Evolutionary conservation across 2,888 invertebrate genomes (phyloP).

Genomic region (Mycalesis mineus): DNA sequence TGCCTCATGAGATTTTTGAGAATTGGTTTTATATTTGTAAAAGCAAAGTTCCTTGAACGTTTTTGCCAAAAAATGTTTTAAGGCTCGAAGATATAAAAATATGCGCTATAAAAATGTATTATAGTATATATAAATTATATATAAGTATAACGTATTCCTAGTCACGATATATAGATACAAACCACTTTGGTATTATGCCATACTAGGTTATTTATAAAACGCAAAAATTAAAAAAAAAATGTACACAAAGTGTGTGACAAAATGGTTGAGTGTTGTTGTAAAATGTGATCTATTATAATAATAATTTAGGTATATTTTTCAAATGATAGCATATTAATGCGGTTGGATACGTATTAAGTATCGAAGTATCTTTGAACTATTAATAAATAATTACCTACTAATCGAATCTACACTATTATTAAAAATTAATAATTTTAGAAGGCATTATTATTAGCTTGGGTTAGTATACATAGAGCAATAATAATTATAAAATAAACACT

Average conservation of each 20-base stretch:
- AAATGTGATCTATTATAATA: conserved; percentile 65
- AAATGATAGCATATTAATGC: conserved; percentile 21
- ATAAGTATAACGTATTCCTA: conserved; percentile 50
- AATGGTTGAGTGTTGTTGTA: conserved; percentile 46
- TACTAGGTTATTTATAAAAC: conserved; percentile 38
- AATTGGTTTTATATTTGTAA: conserved; percentile 28
- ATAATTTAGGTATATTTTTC: conserved; percentile 40
- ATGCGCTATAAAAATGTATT: neutral
- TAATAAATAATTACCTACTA: conserved; percentile 6
- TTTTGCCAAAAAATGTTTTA: conserved; percentile 48
- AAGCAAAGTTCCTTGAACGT: conserved; percentile 41
- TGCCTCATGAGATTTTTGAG: conserved; percentile 40
- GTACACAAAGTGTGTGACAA: conserved; percentile 39
- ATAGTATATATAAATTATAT: conserved; percentile 31
- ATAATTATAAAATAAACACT: conserved; percentile 7
- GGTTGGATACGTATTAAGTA: neutral
- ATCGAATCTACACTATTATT: conserved; percentile 14
- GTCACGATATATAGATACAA: conserved; percentile 46
- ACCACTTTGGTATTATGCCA: conserved; percentile 45
- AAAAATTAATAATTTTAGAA: conserved; percentile 25
- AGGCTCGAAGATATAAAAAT: conserved; percentile 28
- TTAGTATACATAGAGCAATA: conserved; percentile 16
- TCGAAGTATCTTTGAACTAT: conserved; percentile 7
- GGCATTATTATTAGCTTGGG: conserved; percentile 27
- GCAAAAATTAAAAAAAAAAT: conserved; percentile 32